These are phyloP conservation scores for Micromys minutus DNA, from an alignment of 2,113 vertebrate genomes.

Conservation along the genomic window DNA sequence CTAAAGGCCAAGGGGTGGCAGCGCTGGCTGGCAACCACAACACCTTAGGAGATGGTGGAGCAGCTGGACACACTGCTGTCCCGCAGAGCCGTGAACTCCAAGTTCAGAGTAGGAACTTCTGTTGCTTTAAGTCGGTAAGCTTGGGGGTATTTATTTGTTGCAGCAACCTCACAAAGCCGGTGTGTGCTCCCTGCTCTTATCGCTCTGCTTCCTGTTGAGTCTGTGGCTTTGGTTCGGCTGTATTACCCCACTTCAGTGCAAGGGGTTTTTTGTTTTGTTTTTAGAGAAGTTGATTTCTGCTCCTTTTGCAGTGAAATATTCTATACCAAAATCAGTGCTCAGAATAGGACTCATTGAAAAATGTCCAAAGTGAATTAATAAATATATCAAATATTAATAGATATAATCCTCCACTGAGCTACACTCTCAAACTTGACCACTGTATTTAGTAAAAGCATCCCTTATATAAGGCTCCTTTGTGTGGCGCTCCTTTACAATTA, in stretches of 20 bases:
- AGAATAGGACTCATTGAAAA: background rate
- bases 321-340: background rate
- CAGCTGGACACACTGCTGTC: background rate
- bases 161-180: background rate
- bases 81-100: background rate
- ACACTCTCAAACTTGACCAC: background rate
- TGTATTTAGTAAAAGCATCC: constrained; percentile 1
- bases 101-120: background rate
- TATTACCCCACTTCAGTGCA: background rate
- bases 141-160: background rate
- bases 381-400: background rate
- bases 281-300: background rate
- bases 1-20: background rate
- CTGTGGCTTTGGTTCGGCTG: background rate
- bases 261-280: background rate
- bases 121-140: background rate
- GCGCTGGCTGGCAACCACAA: background rate
- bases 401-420: background rate
- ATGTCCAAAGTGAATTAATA: constrained; percentile 23
- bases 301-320: background rate
- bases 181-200: background rate
- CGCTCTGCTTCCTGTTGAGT: background rate
- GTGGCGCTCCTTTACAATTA: background rate
- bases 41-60: background rate
- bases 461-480: background rate